Percentiles rank a stretch among this genome's conserved stretches.
phyloP scores from a whole-genome alignment of 2,113 vertebrate species.

The Scalopus aquaticus region DNA sequence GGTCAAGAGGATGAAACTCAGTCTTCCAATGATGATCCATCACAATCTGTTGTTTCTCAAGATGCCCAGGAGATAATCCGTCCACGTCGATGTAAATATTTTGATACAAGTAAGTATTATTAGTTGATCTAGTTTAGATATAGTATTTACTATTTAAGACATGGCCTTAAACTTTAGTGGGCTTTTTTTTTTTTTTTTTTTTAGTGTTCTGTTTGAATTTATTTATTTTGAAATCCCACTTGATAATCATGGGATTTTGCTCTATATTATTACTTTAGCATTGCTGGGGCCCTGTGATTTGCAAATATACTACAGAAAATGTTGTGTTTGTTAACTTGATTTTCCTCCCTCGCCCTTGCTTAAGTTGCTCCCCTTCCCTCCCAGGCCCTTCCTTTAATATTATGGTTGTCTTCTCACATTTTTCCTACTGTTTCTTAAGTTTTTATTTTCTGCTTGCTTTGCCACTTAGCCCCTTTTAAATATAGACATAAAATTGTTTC shows the following conservation, averaged over 20 bases:
- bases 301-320: background rate
- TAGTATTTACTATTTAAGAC: background rate
- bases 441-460: conserved; percentile 41
- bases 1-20: conserved; percentile 90
- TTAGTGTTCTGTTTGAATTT: background rate
- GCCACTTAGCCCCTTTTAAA: background rate
- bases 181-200: background rate
- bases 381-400: background rate
- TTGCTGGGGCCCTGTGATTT: too few relatives aligned
- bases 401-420: background rate
- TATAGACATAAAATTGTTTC: background rate
- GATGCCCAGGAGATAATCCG: conserved; percentile 93
- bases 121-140: background rate
- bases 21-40: conserved; percentile 89
- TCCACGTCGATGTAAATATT: conserved; percentile 94
- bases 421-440: background rate
- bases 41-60: conserved; percentile 88
- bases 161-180: background rate
- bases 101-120: conserved; percentile 92
- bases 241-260: background rate
- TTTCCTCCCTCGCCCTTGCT: background rate
- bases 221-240: background rate
- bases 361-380: background rate
- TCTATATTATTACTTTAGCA: background rate
- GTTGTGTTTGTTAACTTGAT: background rate